These are phyloP conservation scores for Acrobasis suavella DNA, from an alignment of 2,888 invertebrate species.

Conservation along the genomic window DNA sequence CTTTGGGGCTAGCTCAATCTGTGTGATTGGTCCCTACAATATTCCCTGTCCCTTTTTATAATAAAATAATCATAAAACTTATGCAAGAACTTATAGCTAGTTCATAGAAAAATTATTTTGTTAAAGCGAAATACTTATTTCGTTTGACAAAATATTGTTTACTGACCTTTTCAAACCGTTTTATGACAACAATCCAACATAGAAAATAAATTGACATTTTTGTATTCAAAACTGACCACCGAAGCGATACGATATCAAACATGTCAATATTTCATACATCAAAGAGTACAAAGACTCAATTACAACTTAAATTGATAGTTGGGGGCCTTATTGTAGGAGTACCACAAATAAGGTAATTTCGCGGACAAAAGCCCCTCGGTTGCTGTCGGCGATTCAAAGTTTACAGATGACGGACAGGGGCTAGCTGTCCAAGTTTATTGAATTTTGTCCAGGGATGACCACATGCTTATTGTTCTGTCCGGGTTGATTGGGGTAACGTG, in stretches of 20 bases:
- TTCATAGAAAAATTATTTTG: too few species aligned
- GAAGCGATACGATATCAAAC: conserved; percentile 52
- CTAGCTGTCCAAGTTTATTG: conserved; percentile 70
- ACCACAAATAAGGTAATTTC: conserved; percentile 76
- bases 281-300: conserved; percentile 72
- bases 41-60: too few species aligned
- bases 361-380: conserved; percentile 75
- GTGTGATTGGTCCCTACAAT: too few species aligned
- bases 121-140: too few species aligned
- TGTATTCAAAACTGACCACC: conserved; percentile 46
- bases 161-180: conserved; percentile 13
- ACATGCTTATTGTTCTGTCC: conserved; percentile 70
- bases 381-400: conserved; percentile 74
- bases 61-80: too few species aligned
- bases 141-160: background rate
- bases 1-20: too few species aligned
- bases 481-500: conserved; percentile 61
- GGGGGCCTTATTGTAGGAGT: conserved; percentile 65
- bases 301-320: conserved; percentile 74
- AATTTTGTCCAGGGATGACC: conserved; percentile 74
- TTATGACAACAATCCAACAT: conserved; percentile 28
- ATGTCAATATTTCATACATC: conserved; percentile 58
- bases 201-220: conserved; percentile 40
- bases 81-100: too few species aligned
- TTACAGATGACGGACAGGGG: conserved; percentile 63